Conservation (phyloP, 2,113 vertebrate genomes). For the Pitta sordida region DNA sequence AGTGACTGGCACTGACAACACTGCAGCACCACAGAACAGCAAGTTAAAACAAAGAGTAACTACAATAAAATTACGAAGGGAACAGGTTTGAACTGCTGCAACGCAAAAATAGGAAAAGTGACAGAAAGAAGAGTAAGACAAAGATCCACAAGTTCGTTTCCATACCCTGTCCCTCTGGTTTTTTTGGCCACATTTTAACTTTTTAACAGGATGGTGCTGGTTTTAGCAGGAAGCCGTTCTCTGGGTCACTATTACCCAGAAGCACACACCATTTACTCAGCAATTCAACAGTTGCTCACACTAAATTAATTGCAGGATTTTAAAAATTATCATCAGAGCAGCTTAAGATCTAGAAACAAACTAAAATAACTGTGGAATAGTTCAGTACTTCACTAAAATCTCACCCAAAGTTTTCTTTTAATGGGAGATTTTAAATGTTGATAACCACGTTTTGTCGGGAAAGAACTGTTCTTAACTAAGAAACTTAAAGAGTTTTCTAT, state of each 20-base stretch:
- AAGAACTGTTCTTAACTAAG: background rate
- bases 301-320: background rate
- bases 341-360: background rate
- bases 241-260: background rate
- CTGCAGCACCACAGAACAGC: background rate
- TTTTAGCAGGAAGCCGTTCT: background rate
- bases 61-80: background rate
- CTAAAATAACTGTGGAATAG: background rate
- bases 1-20: fast-evolving
- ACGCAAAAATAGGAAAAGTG: background rate
- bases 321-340: background rate
- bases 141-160: background rate
- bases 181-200: background rate
- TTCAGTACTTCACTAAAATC: background rate
- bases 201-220: background rate
- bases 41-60: background rate
- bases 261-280: background rate
- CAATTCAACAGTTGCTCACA: background rate
- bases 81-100: background rate
- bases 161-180: background rate
- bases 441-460: background rate
- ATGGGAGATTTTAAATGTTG: background rate
- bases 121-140: background rate
- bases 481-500: background rate
- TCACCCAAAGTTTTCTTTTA: background rate